Base-by-base conservation (phyloP, 2,888 invertebrate genomes). In the Ryuthela nishihirai region DNA sequence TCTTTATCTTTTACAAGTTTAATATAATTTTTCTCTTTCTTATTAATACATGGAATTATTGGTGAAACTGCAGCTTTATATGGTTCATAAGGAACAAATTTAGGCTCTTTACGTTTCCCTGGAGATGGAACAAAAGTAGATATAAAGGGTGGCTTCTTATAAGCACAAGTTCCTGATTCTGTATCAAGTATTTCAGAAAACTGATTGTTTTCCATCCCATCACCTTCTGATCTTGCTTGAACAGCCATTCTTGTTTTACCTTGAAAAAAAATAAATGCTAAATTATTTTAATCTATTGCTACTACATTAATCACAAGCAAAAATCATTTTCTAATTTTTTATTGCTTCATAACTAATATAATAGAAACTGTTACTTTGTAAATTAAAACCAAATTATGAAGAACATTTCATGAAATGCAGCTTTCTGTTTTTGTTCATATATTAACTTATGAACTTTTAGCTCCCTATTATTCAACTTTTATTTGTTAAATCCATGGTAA, bases 51-150 rank as follows among this genome's bases (percentile, higher is more conserved):
- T 0, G 84, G 81, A 18, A 84, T 77, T 62, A 90, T 87, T 6
- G 88, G 87, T 70, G 84, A 85, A 0, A 88, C 85, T 44, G 90
- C 89, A 15, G 84, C 88, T 70, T 88, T 84, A 70, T 90, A 91
- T 0, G 91, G 91, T 70, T 92, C 91, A 67, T 87, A 89, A 0
- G 91, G 91, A 29, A 92, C 82, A 73, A 90, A 91, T 71, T 86
- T 89, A 0, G 89, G 88, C 65, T 85, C 84, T 69, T 80, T 75
- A 3, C 26, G 35, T 38, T 56, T 60, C 2, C 40, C 48, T 17
- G 46, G 29, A 4, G 45, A 43, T 7, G 62, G 55, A 18, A 39
- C 20, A 29, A 53, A 49, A 21, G 39, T 20, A 9, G 18, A 34
- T 10, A 20, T 20, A 21, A 20, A 3, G n/a, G 17, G 10, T 25